Conservation (phyloP, 2,113 vertebrate species). For the Colaptes auratus region DNA sequence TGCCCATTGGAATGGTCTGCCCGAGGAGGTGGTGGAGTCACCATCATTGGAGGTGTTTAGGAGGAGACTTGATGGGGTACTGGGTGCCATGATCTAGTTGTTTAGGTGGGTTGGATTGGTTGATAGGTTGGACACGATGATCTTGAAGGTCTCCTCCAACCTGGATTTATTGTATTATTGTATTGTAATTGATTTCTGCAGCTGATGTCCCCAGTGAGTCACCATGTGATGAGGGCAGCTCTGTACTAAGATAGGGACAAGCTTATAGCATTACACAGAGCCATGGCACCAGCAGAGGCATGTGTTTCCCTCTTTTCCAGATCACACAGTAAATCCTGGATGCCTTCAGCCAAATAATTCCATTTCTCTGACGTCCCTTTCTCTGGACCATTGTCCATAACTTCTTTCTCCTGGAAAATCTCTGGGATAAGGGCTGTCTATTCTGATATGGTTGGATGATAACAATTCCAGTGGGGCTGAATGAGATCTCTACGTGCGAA, state of each 20-base stretch:
- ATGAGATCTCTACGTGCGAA: conserved; percentile 21
- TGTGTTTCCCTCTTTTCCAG: background rate
- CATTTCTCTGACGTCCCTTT: conserved; percentile 27
- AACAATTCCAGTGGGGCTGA: background rate
- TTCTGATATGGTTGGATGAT: conserved; percentile 16
- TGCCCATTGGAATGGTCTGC: no score
- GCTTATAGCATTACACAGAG: background rate
- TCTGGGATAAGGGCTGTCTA: conserved; percentile 9
- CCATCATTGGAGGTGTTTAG: no score
- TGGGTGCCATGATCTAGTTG: no score
- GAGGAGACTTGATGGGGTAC: no score
- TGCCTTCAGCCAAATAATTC: background rate
- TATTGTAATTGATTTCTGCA: background rate
- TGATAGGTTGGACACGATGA: no score
- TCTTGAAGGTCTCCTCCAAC: no score
- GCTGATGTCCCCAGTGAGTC: background rate
- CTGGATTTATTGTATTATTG: no score
- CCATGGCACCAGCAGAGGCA: background rate
- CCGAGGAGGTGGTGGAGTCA: no score
- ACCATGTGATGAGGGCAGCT: background rate
- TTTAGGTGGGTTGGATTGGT: no score
- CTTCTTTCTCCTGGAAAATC: conserved; percentile 40
- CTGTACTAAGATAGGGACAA: background rate
- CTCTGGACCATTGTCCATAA: conserved; percentile 16
- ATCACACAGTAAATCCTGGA: conserved; percentile 6